A percentile compares a stretch with the other conserved stretches of the same genome.
Conservation (phyloP, 2,797 vertebrate genomes). For the Garrulus glandarius region DNA sequence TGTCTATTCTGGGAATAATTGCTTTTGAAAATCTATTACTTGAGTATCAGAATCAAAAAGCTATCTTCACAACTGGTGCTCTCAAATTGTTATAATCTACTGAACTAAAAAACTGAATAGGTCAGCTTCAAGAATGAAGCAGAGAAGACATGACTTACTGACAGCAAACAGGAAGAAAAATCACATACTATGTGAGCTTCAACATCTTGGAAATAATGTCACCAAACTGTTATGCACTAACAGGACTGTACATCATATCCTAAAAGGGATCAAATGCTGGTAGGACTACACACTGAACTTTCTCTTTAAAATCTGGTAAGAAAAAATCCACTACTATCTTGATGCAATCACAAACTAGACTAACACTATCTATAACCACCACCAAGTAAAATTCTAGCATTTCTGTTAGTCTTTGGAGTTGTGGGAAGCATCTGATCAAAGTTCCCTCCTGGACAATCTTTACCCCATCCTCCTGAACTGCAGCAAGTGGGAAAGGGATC, state of each 20-base stretch:
- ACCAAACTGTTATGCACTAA: background rate
- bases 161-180: background rate
- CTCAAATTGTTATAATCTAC: background rate
- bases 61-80: background rate
- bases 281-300: background rate
- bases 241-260: background rate
- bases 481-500: background rate
- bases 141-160: background rate
- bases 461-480: background rate
- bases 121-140: background rate
- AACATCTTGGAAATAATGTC: background rate
- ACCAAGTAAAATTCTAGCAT: background rate
- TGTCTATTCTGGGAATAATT: background rate
- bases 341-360: background rate
- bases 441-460: background rate
- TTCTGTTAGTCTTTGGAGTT: background rate
- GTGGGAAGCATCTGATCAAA: background rate
- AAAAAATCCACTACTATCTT: background rate
- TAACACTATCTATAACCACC: background rate
- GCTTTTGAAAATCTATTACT: background rate
- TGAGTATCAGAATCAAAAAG: background rate
- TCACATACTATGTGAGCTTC: background rate
- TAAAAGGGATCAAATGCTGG: background rate
- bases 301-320: background rate
- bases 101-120: background rate